These are phyloP conservation scores for Pampusana beccarii DNA, from an alignment of 2,113 vertebrate genomes.

Conservation along the genomic window DNA sequence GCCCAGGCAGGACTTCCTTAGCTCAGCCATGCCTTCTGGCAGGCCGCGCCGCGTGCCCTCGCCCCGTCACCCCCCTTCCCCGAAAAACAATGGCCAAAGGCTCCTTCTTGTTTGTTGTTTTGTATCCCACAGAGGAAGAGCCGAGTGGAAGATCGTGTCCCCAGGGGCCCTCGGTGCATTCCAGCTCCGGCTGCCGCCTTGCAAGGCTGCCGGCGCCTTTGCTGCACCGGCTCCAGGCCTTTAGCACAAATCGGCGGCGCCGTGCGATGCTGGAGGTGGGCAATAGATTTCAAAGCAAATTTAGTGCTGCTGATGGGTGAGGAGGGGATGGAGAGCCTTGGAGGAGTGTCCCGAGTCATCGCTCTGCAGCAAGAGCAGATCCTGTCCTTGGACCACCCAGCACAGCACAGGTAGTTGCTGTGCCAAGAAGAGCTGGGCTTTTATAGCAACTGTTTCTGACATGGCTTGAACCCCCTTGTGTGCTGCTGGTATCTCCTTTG, in stretches of 20 bases:
- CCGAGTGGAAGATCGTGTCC: constrained; percentile 22
- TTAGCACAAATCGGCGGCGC: rapidly evolving
- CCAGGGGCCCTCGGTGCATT: neutral
- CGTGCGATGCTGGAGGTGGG: rapidly evolving
- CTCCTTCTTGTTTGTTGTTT: constrained; percentile 59
- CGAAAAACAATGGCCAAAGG: constrained; percentile 52
- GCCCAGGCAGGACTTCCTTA: constrained; percentile 69
- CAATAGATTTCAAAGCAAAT: rapidly evolving
- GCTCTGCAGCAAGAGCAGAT: neutral
- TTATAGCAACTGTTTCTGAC: rapidly evolving
- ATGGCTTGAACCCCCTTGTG: rapidly evolving
- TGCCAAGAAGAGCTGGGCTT: neutral
- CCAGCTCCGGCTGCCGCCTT: neutral
- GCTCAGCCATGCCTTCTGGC: constrained; percentile 58
- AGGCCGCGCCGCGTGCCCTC: constrained; percentile 9
- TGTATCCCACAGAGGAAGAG: constrained; percentile 45
- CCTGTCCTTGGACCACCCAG: neutral
- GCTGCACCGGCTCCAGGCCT: neutral
- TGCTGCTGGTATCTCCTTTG: neutral
- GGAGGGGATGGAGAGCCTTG: neutral
- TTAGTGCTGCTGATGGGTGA: neutral
- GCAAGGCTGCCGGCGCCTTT: neutral
- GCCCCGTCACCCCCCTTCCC: neutral
- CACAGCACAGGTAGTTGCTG: rapidly evolving
- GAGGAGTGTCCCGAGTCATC: neutral